These are phyloP conservation scores for Notothenia rossii DNA, from an alignment of 2,113 vertebrate genomes.

Conservation along the genomic window DNA sequence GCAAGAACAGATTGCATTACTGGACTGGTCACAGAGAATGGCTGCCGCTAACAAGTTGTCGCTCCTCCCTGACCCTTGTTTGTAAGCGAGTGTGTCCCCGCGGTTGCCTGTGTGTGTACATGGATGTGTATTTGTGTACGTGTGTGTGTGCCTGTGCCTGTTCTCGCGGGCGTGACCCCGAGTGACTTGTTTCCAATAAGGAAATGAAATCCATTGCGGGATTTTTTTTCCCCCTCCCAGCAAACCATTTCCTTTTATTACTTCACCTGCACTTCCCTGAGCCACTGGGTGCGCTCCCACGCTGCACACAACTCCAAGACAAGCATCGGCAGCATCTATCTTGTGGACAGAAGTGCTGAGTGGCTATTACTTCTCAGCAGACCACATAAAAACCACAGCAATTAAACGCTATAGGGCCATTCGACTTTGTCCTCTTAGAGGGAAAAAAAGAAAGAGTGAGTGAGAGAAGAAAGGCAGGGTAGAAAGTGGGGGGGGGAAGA, in stretches of 20 bases:
- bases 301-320: constrained; percentile 67
- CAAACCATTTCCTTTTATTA: constrained; percentile 76
- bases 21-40: constrained; percentile 59
- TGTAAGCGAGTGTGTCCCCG: constrained; percentile 34
- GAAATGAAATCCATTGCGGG: constrained; percentile 68
- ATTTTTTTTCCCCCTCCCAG: constrained; percentile 5
- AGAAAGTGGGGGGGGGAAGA: constrained; percentile 19
- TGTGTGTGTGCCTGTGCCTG: constrained; percentile 1
- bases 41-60: constrained; percentile 72
- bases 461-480: constrained; percentile 36
- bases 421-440: constrained; percentile 74
- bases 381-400: constrained; percentile 85
- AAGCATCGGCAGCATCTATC: constrained; percentile 84
- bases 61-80: constrained; percentile 51
- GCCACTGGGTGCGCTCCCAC: constrained; percentile 65
- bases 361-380: constrained; percentile 81
- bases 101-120: neutral
- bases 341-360: constrained; percentile 87
- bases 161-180: constrained; percentile 43
- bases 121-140: constrained; percentile 23
- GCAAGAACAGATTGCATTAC: constrained; percentile 65
- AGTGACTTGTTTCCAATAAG: constrained; percentile 71
- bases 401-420: constrained; percentile 85
- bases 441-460: constrained; percentile 23
- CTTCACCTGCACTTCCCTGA: constrained; percentile 78